Evolutionary conservation across 2,797 vertebrate species (phyloP).

Genomic region (Urosaurus nigricauda): DNA sequence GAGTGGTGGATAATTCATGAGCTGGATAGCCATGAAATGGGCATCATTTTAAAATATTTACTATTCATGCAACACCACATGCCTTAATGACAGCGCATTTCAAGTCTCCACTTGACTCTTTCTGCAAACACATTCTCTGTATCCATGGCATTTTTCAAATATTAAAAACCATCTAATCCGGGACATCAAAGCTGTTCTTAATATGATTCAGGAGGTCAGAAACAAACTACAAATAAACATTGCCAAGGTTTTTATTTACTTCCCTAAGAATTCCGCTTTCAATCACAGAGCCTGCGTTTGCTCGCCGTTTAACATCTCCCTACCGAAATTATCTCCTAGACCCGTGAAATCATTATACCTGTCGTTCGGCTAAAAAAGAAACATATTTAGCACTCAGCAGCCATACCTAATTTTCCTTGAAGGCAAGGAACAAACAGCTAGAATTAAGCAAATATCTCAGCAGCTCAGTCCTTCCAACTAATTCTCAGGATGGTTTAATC

Average conservation of each 20-base stretch:
- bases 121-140: slow-evolving; percentile 8
- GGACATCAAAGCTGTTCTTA: slow-evolving; percentile 46
- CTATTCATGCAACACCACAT: slow-evolving; percentile 27
- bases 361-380: slow-evolving; percentile 60
- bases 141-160: slow-evolving; percentile 45
- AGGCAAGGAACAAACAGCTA: slow-evolving; percentile 70
- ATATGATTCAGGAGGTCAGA: slow-evolving; percentile 58
- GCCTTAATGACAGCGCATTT: slow-evolving; percentile 51
- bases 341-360: slow-evolving; percentile 69
- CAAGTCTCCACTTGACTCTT: slow-evolving; percentile 30
- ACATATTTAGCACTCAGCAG: slow-evolving; percentile 61
- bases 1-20: slow-evolving; percentile 28
- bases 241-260: slow-evolving; percentile 60
- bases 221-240: slow-evolving; percentile 56
- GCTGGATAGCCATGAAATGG: slow-evolving; percentile 45
- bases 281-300: slow-evolving; percentile 40
- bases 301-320: slow-evolving; percentile 55
- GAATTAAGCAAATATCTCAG: slow-evolving; percentile 73
- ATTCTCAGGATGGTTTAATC: slow-evolving; percentile 72
- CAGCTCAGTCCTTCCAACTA: slow-evolving; percentile 67
- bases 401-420: slow-evolving; percentile 70
- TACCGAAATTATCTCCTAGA: slow-evolving; percentile 67
- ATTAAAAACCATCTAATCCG: slow-evolving; percentile 36
- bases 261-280: slow-evolving; percentile 49
- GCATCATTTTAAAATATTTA: slow-evolving; percentile 49